Base-by-base conservation (phyloP, 2,113 vertebrate genomes). In the Tauraco erythrolophus region DNA sequence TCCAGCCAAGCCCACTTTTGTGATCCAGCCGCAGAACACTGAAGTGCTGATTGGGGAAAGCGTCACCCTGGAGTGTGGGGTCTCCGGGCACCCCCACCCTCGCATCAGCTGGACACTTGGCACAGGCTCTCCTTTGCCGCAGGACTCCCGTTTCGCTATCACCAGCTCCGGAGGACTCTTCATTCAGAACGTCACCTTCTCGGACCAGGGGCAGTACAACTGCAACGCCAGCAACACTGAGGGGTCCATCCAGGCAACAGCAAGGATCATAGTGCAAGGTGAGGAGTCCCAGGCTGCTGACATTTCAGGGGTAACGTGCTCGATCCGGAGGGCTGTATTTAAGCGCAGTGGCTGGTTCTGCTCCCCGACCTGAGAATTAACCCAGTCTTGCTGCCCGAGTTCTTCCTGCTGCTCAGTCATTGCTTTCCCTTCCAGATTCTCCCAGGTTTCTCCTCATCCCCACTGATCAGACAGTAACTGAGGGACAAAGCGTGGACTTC, bases 1-100 rank as follows among this genome's bases (percentile, higher is more conserved):
- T 97, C 56, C 97, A 99, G 99, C 98, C 46, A 98, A 99, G 61
- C 99, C 99, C 46, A 99, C 98, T 88, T 99, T 99, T 65, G 99
- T 99, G 88, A 99, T 99, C 97, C 99, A 99, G 90, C 99, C 99
- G 0, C 99, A 99, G 97, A 99, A 99, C 98, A 99, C 99, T 0
- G 99, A 99, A 98, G 99, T 99, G 61, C 98, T 99, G 95, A 96
- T 99, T 10, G 99, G 99, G 16, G 98, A 99, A 94, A 99, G 99
- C 2, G 98, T 99, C 94, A 99, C 99, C 33, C 96, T 99, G 97
- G 99, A 99, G 96, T 99, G 99, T 94, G 99, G 99, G 25, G 99
- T 99, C 81, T 99, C 99, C 4, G 99, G 99, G 19, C 99, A 99
- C 57, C 99, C 99, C 2, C 98, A 98, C 28, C 99, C 99, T 8